Percentiles rank a stretch among this genome's conserved stretches.
These are phyloP conservation scores for Chydorus sphaericus DNA, from an alignment of 2,888 invertebrate genomes.

Conservation along the genomic window DNA sequence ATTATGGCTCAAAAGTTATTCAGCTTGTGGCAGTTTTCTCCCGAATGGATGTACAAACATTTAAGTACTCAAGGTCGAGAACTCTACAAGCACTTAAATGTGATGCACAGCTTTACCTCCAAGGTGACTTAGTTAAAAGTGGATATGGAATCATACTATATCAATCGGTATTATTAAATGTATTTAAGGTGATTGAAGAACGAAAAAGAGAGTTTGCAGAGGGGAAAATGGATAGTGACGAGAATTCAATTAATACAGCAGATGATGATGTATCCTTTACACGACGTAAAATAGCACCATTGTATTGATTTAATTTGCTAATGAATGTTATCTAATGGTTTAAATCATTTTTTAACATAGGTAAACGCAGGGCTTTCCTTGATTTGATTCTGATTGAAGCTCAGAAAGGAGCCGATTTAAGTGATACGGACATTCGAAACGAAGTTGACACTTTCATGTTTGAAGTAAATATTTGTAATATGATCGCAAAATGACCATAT, in stretches of 20 bases:
- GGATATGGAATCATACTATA: no score
- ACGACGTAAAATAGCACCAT: no score
- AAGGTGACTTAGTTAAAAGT: no score
- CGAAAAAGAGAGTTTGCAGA: no score
- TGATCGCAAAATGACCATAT: neutral
- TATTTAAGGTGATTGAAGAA: no score
- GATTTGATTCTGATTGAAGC: conserved; percentile 27
- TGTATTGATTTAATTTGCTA: no score
- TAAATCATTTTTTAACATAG: no score
- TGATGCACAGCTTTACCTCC: conserved; percentile 1
- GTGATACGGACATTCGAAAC: conserved; percentile 26
- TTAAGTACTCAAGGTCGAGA: neutral
- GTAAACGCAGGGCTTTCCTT: conserved; percentile 26
- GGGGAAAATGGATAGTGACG: no score
- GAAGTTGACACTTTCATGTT: conserved; percentile 29
- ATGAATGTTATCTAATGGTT: no score
- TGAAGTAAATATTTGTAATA: conserved; percentile 19
- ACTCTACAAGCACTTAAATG: neutral
- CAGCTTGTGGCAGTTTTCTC: neutral
- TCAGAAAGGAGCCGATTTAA: conserved; percentile 21
- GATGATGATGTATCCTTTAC: no score
- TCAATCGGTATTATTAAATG: no score
- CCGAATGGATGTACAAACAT: neutral
- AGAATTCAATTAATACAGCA: no score
- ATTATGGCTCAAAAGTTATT: neutral